A percentile compares a stretch with the other conserved stretches of the same genome.
Evolutionary conservation across 2,888 invertebrate genomes (phyloP).

Genomic region (Nasonia oneida): DNA sequence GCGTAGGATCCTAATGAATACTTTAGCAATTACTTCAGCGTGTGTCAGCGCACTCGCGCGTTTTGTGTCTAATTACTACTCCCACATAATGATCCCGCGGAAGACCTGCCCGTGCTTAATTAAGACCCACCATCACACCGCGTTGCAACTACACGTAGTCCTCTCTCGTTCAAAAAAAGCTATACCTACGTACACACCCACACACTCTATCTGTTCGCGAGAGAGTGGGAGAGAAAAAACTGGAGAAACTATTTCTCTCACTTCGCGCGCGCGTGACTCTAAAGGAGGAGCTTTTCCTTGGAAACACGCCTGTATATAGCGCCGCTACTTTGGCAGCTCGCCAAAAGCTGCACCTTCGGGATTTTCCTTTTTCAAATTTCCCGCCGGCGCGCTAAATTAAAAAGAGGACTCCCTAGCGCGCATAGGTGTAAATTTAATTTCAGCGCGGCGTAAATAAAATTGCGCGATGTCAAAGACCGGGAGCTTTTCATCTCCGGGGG

Average conservation of each 20-base stretch:
- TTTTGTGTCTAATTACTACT: conserved; percentile 14
- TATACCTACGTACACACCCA: neutral
- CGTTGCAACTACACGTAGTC: neutral
- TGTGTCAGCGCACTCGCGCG: neutral
- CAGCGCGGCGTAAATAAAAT: neutral
- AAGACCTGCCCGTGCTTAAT: neutral
- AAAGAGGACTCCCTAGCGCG: neutral
- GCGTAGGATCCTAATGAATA: conserved; percentile 10
- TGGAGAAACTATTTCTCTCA: conserved; percentile 7
- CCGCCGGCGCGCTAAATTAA: neutral
- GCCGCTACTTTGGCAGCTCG: neutral
- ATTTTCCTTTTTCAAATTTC: neutral
- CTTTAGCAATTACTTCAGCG: conserved; percentile 11
- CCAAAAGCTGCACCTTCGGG: neutral
- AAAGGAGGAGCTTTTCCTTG: neutral
- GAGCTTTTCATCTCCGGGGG: neutral
- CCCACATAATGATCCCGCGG: neutral
- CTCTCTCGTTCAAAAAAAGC: neutral
- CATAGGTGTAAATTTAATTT: conserved; percentile 15
- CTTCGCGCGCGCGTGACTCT: neutral
- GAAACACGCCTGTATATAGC: neutral
- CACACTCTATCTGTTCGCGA: neutral
- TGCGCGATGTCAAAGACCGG: neutral
- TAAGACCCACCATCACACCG: neutral
- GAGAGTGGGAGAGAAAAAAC: neutral